A percentile compares a stretch with the other conserved stretches of the same genome.
Conservation (phyloP, 2,113 vertebrate genomes). For the Ammospiza caudacuta region DNA sequence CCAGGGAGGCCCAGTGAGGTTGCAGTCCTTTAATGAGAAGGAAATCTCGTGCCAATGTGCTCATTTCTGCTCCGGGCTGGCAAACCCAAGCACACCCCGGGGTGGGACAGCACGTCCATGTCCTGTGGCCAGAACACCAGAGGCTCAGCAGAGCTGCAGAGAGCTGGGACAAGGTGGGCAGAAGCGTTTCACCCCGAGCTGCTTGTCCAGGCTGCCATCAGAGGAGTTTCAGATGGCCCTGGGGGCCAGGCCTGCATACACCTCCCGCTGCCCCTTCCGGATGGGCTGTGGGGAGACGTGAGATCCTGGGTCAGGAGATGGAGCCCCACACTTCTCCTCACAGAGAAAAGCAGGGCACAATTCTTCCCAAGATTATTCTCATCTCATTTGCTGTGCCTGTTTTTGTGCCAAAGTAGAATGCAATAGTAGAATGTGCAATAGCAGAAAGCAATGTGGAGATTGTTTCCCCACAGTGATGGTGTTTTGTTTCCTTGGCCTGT, state of each 20-base stretch:
- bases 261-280: conserved; percentile 75
- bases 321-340: too few species aligned
- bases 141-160: not conserved
- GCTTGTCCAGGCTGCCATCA: not conserved
- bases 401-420: too few species aligned
- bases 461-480: too few species aligned
- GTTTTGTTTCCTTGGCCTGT: too few species aligned
- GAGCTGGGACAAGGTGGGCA: not conserved
- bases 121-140: not conserved
- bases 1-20: not conserved
- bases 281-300: conserved; percentile 67
- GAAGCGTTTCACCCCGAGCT: not conserved
- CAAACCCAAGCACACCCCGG: not conserved
- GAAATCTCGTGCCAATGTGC: not conserved
- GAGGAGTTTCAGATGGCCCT: conserved; percentile 47
- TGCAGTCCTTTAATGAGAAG: conserved; percentile 34
- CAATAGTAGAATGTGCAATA: too few species aligned
- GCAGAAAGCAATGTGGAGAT: too few species aligned
- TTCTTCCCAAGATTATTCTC: too few species aligned
- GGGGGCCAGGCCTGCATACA: conserved; percentile 74
- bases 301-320: not conserved
- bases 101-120: not conserved
- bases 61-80: not conserved
- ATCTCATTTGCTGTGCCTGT: too few species aligned
- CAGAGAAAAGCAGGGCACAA: too few species aligned